These are phyloP conservation scores for Bombus superbus DNA, from an alignment of 1,140 invertebrate species.

Conservation along the genomic window DNA sequence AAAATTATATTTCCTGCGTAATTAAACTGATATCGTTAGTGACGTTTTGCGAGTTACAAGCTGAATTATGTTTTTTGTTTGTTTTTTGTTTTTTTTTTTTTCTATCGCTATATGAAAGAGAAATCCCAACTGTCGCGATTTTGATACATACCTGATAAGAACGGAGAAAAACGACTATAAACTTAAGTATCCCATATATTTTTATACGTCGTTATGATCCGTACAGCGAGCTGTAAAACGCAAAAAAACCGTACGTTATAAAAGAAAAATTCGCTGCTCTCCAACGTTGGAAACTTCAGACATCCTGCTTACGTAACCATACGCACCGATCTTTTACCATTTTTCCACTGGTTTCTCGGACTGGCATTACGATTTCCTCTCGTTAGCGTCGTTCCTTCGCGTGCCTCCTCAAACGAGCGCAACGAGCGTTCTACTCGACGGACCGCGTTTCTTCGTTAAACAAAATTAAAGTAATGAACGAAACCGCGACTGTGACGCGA, in stretches of 20 bases:
- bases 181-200: neutral
- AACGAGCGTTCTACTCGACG: constrained; percentile 13
- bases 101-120: no score
- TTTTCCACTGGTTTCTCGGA: constrained; percentile 14
- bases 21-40: no score
- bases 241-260: no score
- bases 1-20: no score
- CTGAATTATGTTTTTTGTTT: no score
- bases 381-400: constrained; percentile 22
- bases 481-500: neutral
- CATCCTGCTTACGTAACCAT: neutral
- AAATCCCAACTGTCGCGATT: no score
- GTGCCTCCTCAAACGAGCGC: constrained; percentile 1
- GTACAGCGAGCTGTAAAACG: neutral
- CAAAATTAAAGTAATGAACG: constrained; percentile 29
- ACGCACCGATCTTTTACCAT: constrained; percentile 23
- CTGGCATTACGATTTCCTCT: constrained; percentile 11
- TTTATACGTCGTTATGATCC: neutral
- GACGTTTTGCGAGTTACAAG: no score
- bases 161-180: neutral
- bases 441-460: constrained; percentile 26
- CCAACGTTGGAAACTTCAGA: neutral
- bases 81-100: no score
- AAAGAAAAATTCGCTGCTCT: neutral
- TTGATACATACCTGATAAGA: neutral